Evolutionary conservation across 2,113 vertebrate species (phyloP).

Genomic region (Chrysemys picta): DNA sequence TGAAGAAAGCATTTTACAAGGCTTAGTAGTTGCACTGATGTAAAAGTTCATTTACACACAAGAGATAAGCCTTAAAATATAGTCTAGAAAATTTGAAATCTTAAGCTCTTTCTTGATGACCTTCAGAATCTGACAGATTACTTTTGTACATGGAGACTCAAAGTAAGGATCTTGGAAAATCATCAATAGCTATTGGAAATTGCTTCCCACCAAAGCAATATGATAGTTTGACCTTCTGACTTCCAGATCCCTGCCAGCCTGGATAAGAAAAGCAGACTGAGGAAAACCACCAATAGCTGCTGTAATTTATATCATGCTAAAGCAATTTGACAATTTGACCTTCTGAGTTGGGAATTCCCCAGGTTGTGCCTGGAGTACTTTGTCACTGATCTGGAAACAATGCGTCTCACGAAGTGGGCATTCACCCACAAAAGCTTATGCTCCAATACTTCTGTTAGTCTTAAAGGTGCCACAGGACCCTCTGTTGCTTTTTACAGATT

Average conservation of each 20-base stretch:
- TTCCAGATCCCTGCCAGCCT: background rate
- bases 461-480: too few species aligned
- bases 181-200: background rate
- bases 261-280: background rate
- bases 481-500: too few species aligned
- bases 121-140: constrained; percentile 9
- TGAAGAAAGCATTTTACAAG: constrained; percentile 15
- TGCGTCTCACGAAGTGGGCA: background rate
- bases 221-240: background rate
- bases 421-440: too few species aligned
- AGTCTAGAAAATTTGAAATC: constrained; percentile 2
- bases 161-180: background rate
- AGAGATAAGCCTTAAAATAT: constrained; percentile 6
- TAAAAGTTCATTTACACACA: constrained; percentile 10
- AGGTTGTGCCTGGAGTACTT: background rate
- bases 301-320: background rate
- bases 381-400: background rate
- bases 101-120: background rate
- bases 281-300: background rate
- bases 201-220: background rate
- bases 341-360: background rate
- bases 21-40: constrained; percentile 1
- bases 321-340: background rate
- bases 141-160: background rate
- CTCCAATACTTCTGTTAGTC: too few species aligned